Evolutionary conservation across 2,797 vertebrate genomes (phyloP), one percentile per base, ranked within the genome.

Genomic region (Dryobates pubescens): DNA sequence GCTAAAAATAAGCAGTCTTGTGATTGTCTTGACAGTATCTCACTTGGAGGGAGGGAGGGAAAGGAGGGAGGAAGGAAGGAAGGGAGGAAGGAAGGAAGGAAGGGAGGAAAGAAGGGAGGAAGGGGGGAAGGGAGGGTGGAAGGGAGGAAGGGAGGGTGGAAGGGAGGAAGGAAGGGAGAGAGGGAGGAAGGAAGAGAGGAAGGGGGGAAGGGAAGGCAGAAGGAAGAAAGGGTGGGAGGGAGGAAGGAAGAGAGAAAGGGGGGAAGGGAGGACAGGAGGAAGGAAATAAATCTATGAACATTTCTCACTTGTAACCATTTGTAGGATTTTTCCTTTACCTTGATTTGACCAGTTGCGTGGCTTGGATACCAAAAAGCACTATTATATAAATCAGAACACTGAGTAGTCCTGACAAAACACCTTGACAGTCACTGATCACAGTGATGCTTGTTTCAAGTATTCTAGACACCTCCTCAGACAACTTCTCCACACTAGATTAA

Each of bases 1-100:
- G 15, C 80, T 89, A 92, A 92, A 91, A 93, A 88, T 73, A 94
- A 69, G 34, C 38, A 73, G 38, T 23, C 70, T 65, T 69, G 34
- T 68, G 62, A 58, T n/a, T 80, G 9, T 19, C 67, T 88, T 71
- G 17, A 69, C 16, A 78, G 5, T 58, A 36, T 49, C 20, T 88
- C 0, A 0, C 13, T 64, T 41, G 71, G 36, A 62, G 30, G 38
- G 38, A 38, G 38, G 38, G 38, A 38, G 38, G 38, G 11, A 38
- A 38, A 12, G 36, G 36, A 38, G 36, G 36, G 11, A 38, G 38
- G 12, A 12, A 38, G 38, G 38, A 38, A 38, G 38, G 38, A 13
- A 38, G 38, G 38, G 11, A 38, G 38, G 38, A 13, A 38, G 38
- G 12, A 12, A 38, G 38, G 38, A 13, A 38, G 38, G 38, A 13